Percentiles rank a stretch among this genome's conserved stretches.
Evolutionary conservation across 2,797 vertebrate genomes (phyloP).

Genomic region (Gymnoscopelus braueri): DNA sequence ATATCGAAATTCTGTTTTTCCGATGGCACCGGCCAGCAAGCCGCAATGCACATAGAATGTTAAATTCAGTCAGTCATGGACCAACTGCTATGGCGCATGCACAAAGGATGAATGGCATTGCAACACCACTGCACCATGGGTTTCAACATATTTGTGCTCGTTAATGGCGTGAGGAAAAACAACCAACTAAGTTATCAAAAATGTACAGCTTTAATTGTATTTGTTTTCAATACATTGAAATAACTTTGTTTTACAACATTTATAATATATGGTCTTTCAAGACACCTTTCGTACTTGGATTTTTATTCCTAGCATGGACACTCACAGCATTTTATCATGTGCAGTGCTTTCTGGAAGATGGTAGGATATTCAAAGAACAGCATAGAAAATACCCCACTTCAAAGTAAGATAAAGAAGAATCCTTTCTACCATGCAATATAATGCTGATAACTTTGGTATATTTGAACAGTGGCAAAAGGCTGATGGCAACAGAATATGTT

Average conservation of each 20-base stretch:
- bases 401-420: constrained; percentile 66
- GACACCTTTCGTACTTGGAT: constrained; percentile 57
- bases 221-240: constrained; percentile 57
- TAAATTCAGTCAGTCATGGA: no score
- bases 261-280: constrained; percentile 49
- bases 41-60: no score
- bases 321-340: constrained; percentile 60
- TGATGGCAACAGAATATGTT: constrained; percentile 60
- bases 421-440: constrained; percentile 78
- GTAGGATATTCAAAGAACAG: constrained; percentile 66
- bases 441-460: constrained; percentile 78
- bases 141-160: no score
- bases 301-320: constrained; percentile 62
- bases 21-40: no score
- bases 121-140: no score
- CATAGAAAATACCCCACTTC: constrained; percentile 52
- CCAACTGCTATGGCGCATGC: no score
- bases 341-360: constrained; percentile 65
- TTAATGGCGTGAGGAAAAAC: no score
- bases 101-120: no score
- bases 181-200: constrained; percentile 35
- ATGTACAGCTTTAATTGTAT: constrained; percentile 60
- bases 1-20: no score
- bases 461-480: constrained; percentile 51
- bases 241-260: constrained; percentile 53